Evolutionary conservation across 2,797 vertebrate species (phyloP).

Genomic region (Chiloscyllium punctatum): DNA sequence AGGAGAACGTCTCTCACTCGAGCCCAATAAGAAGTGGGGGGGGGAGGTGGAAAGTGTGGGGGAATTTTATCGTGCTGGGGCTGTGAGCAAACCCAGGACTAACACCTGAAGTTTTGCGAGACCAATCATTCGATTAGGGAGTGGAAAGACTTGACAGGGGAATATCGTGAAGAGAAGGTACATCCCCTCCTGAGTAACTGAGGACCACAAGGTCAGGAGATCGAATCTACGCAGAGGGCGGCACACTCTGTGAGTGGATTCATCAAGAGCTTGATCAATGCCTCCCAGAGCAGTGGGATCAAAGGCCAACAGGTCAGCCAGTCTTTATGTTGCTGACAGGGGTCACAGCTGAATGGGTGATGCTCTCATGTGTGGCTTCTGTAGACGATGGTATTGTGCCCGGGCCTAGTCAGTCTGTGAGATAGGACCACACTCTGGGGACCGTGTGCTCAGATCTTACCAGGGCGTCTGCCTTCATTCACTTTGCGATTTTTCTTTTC

Average conservation of each 20-base stretch:
- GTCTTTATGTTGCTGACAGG: neutral
- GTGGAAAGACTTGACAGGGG: neutral
- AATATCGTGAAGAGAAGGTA: neutral
- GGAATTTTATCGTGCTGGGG: neutral
- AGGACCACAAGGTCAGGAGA: no score
- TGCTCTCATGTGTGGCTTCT: neutral
- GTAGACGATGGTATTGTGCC: no score
- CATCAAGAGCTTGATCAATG: neutral
- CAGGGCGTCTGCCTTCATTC: no score
- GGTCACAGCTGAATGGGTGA: neutral
- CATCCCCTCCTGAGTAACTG: neutral
- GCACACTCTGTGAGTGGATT: neutral
- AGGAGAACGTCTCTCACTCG: neutral
- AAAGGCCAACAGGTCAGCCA: neutral
- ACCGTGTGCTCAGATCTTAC: no score
- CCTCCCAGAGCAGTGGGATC: no score
- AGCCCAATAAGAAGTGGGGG: neutral
- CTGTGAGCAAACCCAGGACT: neutral
- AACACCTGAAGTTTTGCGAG: neutral
- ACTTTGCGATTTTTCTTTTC: no score
- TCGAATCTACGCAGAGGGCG: no score
- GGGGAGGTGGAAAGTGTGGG: neutral
- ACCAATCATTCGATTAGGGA: neutral
- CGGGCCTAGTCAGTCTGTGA: no score
- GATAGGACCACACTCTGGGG: no score